phyloP scores from a whole-genome alignment of 35 echinoderm and acorn worm genomes.

The Strongylocentrotus purpuratus region DNA sequence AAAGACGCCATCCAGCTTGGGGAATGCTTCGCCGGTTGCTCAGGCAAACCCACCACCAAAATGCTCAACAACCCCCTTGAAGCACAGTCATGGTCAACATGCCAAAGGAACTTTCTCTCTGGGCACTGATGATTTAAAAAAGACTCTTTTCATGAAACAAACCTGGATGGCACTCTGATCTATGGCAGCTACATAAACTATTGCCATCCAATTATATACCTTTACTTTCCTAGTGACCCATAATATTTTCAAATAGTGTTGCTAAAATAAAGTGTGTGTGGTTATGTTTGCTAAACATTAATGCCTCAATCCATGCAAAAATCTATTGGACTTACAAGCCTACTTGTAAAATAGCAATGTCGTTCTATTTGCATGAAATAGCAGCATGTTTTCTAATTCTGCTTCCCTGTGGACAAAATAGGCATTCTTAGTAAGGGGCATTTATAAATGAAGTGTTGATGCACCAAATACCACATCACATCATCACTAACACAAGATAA shows the following conservation, averaged over 20 bases:
- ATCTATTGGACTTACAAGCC: too few relatives aligned
- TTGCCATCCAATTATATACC: neutral
- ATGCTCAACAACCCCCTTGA: neutral
- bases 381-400: neutral
- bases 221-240: neutral
- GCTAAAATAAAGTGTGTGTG: neutral
- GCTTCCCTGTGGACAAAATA: neutral
- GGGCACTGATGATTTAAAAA: neutral
- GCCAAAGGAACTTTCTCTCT: neutral
- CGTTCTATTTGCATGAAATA: too few relatives aligned
- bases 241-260: neutral
- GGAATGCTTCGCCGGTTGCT: neutral
- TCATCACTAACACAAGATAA: neutral
- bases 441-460: neutral
- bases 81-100: neutral
- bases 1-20: neutral
- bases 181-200: neutral
- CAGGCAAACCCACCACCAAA: neutral
- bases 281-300: neutral
- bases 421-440: neutral
- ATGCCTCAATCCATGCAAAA: neutral
- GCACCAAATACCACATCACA: neutral
- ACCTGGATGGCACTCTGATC: neutral
- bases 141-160: neutral
- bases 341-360: too few relatives aligned